Percentiles rank a stretch among this genome's conserved stretches.
Conservation (phyloP, 2,113 vertebrate genomes). For the Pyrgilauda ruficollis region DNA sequence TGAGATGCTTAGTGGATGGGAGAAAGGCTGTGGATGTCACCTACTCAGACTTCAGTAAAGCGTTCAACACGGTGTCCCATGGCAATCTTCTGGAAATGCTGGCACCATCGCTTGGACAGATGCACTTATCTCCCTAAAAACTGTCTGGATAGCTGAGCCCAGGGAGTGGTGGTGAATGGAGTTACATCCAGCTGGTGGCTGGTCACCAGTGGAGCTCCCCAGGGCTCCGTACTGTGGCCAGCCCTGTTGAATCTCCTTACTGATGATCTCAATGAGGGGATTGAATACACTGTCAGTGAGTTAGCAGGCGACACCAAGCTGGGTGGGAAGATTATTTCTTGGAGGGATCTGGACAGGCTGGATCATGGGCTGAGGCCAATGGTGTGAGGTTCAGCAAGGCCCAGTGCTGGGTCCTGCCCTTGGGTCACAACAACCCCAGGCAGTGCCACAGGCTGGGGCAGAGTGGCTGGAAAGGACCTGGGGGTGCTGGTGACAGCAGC, state of each 20-base stretch:
- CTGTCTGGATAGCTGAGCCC: background rate
- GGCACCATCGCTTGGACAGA: too few relatives aligned
- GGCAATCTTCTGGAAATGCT: background rate
- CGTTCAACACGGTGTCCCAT: background rate
- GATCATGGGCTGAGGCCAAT: background rate
- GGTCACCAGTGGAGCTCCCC: rapidly evolving
- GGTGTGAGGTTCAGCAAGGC: background rate
- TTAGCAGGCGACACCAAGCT: background rate
- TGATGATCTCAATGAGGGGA: background rate
- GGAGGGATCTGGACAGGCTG: background rate
- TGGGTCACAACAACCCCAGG: background rate
- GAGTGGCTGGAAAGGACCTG: background rate
- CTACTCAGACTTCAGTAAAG: background rate
- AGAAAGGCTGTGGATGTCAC: background rate
- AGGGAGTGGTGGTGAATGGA: background rate
- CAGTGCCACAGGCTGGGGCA: rapidly evolving
- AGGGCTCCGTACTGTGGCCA: background rate
- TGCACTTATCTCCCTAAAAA: background rate
- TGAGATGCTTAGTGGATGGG: background rate
- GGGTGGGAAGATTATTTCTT: rapidly evolving
- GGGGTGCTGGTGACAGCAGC: background rate
- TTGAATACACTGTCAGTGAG: background rate
- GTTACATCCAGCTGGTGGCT: background rate
- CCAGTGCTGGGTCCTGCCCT: rapidly evolving
- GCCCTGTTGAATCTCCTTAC: background rate